phyloP scores from a whole-genome alignment of 2,797 vertebrate genomes.

The Pygocentrus nattereri region DNA sequence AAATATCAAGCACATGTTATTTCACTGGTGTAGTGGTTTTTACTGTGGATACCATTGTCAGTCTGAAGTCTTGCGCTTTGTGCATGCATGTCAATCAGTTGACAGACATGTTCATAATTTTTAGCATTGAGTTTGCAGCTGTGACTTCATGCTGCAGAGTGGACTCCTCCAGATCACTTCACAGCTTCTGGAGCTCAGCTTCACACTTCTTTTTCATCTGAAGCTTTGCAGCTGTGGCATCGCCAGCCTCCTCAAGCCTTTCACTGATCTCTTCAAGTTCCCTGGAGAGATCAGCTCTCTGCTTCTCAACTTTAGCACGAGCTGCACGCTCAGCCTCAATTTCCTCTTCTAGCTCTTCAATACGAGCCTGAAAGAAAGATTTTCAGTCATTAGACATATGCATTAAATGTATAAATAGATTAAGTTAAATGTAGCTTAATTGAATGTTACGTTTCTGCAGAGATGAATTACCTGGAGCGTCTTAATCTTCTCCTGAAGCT shows the following conservation, averaged over 20 bases:
- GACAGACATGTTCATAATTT: constrained; percentile 84
- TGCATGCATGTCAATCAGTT: constrained; percentile 80
- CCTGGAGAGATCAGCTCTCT: constrained; percentile 80
- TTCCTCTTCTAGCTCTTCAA: constrained; percentile 90
- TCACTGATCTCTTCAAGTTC: constrained; percentile 92
- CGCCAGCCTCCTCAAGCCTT: constrained; percentile 85
- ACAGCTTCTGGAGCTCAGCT: constrained; percentile 87
- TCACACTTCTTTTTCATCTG: constrained; percentile 91
- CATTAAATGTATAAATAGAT: too few species aligned
- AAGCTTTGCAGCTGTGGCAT: constrained; percentile 69
- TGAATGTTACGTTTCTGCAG: too few species aligned
- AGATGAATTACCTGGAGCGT: constrained; percentile 81
- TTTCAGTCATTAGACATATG: neutral
- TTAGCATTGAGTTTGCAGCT: constrained; percentile 81
- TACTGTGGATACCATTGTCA: constrained; percentile 74
- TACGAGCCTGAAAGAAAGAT: constrained; percentile 78
- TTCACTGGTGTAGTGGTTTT: too few species aligned
- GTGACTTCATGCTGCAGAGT: constrained; percentile 88
- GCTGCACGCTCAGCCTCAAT: constrained; percentile 82
- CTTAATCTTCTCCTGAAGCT: constrained; percentile 79
- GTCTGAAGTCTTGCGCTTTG: constrained; percentile 86
- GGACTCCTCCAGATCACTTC: constrained; percentile 86
- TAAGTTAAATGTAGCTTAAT: too few species aligned
- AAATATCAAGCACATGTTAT: too few species aligned
- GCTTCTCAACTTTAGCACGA: constrained; percentile 86